Evolutionary conservation across 2,888 invertebrate species (phyloP), one percentile per base, ranked within the genome.

Genomic region (Melanotus villosus): DNA sequence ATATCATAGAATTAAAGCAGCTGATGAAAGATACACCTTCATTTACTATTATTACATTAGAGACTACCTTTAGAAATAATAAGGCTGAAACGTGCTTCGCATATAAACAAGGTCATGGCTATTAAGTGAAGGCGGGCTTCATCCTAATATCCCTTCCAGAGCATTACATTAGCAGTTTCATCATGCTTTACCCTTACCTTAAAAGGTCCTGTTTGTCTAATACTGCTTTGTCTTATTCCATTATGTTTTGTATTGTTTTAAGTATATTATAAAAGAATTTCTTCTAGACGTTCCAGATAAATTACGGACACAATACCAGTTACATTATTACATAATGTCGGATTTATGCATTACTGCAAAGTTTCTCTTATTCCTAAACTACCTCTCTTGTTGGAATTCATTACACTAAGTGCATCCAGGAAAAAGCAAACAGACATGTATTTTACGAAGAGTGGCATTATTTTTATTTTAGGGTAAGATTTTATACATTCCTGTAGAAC

Each of bases 41-140:
- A 68, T 68, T 68, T 65, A 52, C 43, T 59, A 68, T 59, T 68
- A 68, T 68, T 69, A 65, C 54, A 65, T 69, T 69, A 69, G 45
- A 64, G 62, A 65, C 60, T 69, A 69, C 69, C 60, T 69, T 69
- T 69, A 65, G 60, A 69, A 69, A 69, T 69, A 69, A 69, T 69
- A 69, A 69, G 64, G 47, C 56, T 65, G 56, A 60, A 65, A 69
- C 69, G 65, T 69, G 68, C 65, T 69, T 69, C 52, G 59, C 69
- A 69, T 65, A 65, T 65, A 59, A 65, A 69, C 65, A 69, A 69
- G 50, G 69, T 65, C 52, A 56, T 50, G 65, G 69, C 68, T 68
- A 68, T 68, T 65, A 69, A 65, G 34, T 65, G 65, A 60, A 58
- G 65, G 60, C 59, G 56, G 59, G 60, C 65, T 69, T 59, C 60